Percentiles rank a stretch among this genome's conserved stretches.
These are phyloP conservation scores for Hypotaenidia philippensis DNA, from an alignment of 2,797 vertebrate species.

Conservation along the genomic window DNA sequence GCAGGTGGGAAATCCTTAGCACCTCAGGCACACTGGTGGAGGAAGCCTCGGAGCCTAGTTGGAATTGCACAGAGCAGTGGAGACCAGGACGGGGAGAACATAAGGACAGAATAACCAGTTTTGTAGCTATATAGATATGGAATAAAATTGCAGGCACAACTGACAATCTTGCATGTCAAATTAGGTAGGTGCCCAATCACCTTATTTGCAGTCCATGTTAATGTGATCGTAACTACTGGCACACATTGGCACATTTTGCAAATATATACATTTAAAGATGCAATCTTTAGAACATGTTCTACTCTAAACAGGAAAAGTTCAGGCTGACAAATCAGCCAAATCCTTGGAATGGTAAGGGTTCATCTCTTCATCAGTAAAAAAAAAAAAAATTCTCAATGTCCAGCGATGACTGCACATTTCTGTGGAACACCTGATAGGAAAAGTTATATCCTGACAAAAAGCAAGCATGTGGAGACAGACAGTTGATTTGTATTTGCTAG, in stretches of 20 bases:
- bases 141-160: background rate
- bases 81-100: background rate
- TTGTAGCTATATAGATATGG: background rate
- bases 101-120: background rate
- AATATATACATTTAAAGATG: background rate
- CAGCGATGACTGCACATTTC: background rate
- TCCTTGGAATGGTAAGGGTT: background rate
- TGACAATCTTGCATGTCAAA: background rate
- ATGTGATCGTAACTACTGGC: background rate
- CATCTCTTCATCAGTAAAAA: background rate
- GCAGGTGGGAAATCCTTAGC: background rate
- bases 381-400: background rate
- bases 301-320: background rate
- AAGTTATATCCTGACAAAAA: background rate
- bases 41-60: background rate
- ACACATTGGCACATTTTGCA: background rate
- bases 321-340: background rate
- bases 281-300: background rate
- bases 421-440: background rate
- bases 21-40: background rate
- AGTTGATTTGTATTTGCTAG: background rate
- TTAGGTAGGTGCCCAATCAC: background rate
- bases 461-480: background rate
- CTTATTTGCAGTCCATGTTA: background rate
- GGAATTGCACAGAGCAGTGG: background rate